phyloP scores from a whole-genome alignment of 2,113 vertebrate genomes.

The Phrynosoma blainvillii region DNA sequence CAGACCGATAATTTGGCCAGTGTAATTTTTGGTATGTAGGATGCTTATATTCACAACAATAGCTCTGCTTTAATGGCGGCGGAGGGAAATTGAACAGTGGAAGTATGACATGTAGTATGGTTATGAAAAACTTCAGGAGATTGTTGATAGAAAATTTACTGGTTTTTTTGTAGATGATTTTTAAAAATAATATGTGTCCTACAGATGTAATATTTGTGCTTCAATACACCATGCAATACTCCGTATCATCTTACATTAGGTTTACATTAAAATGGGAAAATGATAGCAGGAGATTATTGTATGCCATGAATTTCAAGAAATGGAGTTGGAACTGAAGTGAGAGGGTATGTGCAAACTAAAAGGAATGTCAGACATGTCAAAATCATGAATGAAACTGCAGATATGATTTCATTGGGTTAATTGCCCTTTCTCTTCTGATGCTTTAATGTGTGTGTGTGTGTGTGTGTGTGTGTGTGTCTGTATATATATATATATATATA shows the following conservation, averaged over 20 bases:
- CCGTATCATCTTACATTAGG: constrained; percentile 31
- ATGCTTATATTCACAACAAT: neutral
- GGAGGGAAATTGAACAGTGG: neutral
- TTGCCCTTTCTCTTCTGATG: neutral
- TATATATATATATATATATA: no score
- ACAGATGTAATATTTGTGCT: constrained; percentile 29
- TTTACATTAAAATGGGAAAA: constrained; percentile 13
- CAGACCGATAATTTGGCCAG: neutral
- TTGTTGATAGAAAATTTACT: neutral
- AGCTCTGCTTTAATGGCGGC: neutral
- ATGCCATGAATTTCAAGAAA: neutral
- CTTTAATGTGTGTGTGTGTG: neutral
- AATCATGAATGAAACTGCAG: neutral
- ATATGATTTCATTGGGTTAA: neutral
- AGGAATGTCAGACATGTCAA: neutral
- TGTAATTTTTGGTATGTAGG: neutral
- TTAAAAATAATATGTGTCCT: neutral
- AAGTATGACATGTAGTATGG: neutral
- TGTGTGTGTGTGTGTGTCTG: no score
- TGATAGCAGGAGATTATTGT: neutral
- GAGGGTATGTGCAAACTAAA: neutral
- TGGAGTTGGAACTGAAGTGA: neutral
- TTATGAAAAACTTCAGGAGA: neutral
- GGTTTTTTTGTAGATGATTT: neutral
- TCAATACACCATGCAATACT: constrained; percentile 15